Base-by-base conservation (phyloP, 2,888 invertebrate species). In the Rapana venosa region DNA sequence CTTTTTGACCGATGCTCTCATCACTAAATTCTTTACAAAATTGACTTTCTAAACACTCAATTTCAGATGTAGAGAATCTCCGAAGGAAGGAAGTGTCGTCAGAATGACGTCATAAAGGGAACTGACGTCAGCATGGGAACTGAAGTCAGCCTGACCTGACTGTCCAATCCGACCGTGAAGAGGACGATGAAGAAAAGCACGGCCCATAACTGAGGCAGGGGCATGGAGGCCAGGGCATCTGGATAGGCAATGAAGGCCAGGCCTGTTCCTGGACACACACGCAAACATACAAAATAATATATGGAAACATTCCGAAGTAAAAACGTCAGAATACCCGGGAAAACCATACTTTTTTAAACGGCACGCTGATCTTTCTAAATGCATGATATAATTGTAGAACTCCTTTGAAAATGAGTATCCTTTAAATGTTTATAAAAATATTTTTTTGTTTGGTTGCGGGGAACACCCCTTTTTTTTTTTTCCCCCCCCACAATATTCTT, bases 231-330 rank as follows among this genome's bases (percentile, higher is more conserved):
- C 36, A 94, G 87, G 1, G 93, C 94, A 47, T 93, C 93, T 13
- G 94, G 94, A 89, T 94, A 94, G 13, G 94, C 93, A 89, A 94
- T 93, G 87, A 94, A 94, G 0, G 94, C 94, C 35, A 94, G 93
- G 17, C 94, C 94, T 17, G 93, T 94, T 47, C 94, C 94, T 94
- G 61, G 20, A 35, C 30, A 8, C 4, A 74, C 22, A 11, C 8
- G 26, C 13, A 30, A 20, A 77, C 13, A 77, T 13, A n/a, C 77
- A 77, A 30, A n/a, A 13, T 77, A 13, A 30, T 13, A 13, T 20
- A 4, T 61, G 22, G 22, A 61, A 20, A 61, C 15, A 61, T 61
- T 20, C 61, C 15, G 2, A 4, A 61, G 1, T 13, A 2, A 47
- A 13, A 4, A 61, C 22, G 15, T 20, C 20, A 61, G 2, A 8